Evolutionary conservation across 2,888 invertebrate genomes (phyloP), one percentile per base, ranked within the genome.

Genomic region (Punctoribates punctum): DNA sequence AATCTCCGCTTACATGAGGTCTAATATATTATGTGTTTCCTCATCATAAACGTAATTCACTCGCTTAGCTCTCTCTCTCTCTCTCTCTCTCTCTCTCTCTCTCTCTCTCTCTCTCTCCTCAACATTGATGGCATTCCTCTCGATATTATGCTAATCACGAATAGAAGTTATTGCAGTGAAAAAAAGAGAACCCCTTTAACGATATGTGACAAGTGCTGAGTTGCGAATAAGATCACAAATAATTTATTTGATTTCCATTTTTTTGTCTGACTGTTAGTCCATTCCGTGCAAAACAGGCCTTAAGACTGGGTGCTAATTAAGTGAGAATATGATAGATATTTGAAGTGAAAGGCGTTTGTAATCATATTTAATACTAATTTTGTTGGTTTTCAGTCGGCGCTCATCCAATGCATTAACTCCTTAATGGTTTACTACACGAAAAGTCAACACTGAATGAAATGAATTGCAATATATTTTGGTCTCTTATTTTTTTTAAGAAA

Each of bases 1-100:
- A 67, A 38, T 67, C 34, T 67, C 38, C n/a, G 67, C 38, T 67
- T 2, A 67, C 17, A 67, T 67, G 67, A 67, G n/a, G 38, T 67
- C 20, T 38, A 38, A 38, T 67, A 57, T 25, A 38, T 67, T 67
- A 38, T 9, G 38, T 67, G 67, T 67, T n/a, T n/a, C n/a, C n/a
- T n/a, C n/a, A n/a, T n/a, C n/a, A n/a, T n/a, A n/a, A n/a, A n/a
- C n/a, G n/a, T n/a, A n/a, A n/a, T n/a, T n/a, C n/a, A n/a, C n/a
- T n/a, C n/a, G n/a, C n/a, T n/a, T n/a, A n/a, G n/a, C n/a, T n/a
- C n/a, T n/a, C n/a, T n/a, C n/a, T n/a, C n/a, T n/a, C n/a, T n/a
- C n/a, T n/a, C n/a, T n/a, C n/a, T n/a, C n/a, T n/a, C n/a, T n/a
- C n/a, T n/a, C n/a, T n/a, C n/a, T n/a, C n/a, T n/a, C n/a, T n/a